These are phyloP conservation scores for Pecten maximus DNA, from an alignment of 2,888 invertebrate genomes.

Conservation along the genomic window DNA sequence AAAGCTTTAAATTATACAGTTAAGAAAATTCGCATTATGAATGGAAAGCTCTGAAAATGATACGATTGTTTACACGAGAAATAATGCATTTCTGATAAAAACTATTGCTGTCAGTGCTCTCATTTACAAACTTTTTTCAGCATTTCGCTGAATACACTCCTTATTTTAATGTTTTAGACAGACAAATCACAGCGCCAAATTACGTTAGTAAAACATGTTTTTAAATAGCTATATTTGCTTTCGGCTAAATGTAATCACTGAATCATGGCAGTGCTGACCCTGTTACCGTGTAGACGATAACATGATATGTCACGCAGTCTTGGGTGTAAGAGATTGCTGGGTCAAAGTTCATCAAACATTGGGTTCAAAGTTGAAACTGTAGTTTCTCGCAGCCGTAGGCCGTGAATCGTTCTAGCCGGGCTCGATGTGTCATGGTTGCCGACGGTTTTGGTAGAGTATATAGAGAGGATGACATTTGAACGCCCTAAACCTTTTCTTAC, in stretches of 20 bases:
- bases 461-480: neutral
- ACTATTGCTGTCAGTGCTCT: neutral
- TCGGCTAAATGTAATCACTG: constrained; percentile 7
- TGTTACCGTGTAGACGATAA: neutral
- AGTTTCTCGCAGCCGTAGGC: neutral
- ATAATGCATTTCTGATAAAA: neutral
- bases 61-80: too few relatives aligned
- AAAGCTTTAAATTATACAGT: too few relatives aligned
- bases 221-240: neutral
- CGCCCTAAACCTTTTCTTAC: neutral
- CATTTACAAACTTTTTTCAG: neutral
- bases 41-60: too few relatives aligned
- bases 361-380: constrained; percentile 13
- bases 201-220: neutral
- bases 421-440: neutral
- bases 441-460: neutral
- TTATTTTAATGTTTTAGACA: neutral
- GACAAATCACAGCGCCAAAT: neutral
- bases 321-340: constrained; percentile 7
- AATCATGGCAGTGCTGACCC: neutral
- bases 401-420: neutral
- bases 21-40: too few relatives aligned
- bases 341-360: neutral
- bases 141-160: too few relatives aligned
- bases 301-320: constrained; percentile 15